Base-by-base conservation (phyloP, 1,140 invertebrate genomes). In the Uloborus diversus region DNA sequence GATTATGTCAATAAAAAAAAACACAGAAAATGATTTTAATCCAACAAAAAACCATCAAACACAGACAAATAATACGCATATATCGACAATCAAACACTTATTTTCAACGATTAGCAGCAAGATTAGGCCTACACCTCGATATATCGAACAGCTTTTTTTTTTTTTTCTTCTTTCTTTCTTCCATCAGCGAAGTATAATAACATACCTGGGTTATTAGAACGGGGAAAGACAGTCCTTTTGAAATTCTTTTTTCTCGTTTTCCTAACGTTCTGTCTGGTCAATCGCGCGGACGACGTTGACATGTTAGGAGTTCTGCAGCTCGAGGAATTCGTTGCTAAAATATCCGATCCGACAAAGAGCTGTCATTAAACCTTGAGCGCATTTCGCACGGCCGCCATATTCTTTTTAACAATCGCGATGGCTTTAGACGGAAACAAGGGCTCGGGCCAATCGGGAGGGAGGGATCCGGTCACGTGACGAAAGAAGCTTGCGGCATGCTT, bases 221-320 rank as follows among this genome's bases (percentile, higher is more conserved):
- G 79, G 51, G 69, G 49, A 53, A 75, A 76, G 33, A 81, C 79
- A 33, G 79, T 66, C 37, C 64, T 56, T 53, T 81, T 81, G 17
- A 76, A 66, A 64, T 53, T 81, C 66, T 81, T 81, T 70, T 81
- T 81, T 25, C 79, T 73, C n/a, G 79, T 73, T 68, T 70, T 81
- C 28, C 79, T 73, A 81, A 73, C 79, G 75, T 81, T 81, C 62
- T 81, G 79, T 68, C 79, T 66, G 30, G 69, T 81, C 28, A 64
- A 68, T 57, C 70, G 56, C 20, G 68, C 62, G 27, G 69, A 68
- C 57, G 70, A 68, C 33, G 69, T 81, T 70, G 79, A 81, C 79
- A 81, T 81, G 35, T 69, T 79, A 79, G 27, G 51, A 79, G n/a
- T 32, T 32, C 30, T 37, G 35, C 33, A 79, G 27, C 32, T 32